A percentile compares a stretch with the other conserved stretches of the same genome.
Evolutionary conservation across 2,113 vertebrate genomes (phyloP).

Genomic region (Prunella fulvescens): DNA sequence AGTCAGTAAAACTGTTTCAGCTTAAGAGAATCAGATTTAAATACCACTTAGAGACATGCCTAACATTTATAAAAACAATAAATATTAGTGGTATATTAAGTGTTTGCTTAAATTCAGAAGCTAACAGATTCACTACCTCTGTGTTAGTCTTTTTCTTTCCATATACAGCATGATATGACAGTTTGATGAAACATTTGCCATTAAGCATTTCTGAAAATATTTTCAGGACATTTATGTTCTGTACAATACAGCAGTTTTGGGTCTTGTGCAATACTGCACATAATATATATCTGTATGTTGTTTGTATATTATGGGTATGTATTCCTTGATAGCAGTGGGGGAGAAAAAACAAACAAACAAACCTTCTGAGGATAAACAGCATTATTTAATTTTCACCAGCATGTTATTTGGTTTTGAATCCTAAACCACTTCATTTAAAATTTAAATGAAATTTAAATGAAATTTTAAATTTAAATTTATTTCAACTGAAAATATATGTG

Average conservation of each 20-base stretch:
- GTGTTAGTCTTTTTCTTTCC: not conserved
- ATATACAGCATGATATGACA: not conserved
- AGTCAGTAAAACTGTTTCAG: constrained; percentile 8
- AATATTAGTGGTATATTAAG: not conserved
- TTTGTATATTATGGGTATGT: not conserved
- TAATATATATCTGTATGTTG: not conserved
- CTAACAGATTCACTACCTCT: not conserved
- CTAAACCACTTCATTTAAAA: not conserved
- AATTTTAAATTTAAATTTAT: not conserved
- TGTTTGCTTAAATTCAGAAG: constrained; percentile 6
- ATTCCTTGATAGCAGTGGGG: not conserved
- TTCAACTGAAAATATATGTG: not conserved
- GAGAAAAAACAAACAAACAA: not conserved
- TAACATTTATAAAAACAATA: not conserved
- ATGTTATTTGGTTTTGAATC: not conserved
- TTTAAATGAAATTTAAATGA: too few relatives aligned
- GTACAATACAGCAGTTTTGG: not conserved
- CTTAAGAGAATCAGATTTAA: constrained; percentile 39
- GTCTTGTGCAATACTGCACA: not conserved
- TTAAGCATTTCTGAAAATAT: not conserved
- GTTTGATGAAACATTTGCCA: not conserved
- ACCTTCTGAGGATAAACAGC: not conserved
- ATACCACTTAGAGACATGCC: not conserved
- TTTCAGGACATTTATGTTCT: not conserved
- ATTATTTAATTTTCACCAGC: not conserved